A percentile compares a stretch with the other conserved stretches of the same genome.
These are phyloP conservation scores for Bombyx huttoni DNA, from an alignment of 2,888 invertebrate genomes.

Conservation along the genomic window DNA sequence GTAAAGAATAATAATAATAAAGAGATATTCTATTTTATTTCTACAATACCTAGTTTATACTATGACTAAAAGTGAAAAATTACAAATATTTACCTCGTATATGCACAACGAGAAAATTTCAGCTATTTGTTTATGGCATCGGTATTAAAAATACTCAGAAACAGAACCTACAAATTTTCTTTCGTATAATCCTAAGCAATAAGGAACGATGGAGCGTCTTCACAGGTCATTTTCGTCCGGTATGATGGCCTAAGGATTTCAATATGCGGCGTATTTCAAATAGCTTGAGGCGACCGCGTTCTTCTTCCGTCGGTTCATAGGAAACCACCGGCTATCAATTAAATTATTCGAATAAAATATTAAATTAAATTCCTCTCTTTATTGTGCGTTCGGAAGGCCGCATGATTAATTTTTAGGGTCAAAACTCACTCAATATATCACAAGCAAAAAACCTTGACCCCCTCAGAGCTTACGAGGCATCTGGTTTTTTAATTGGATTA, in stretches of 20 bases:
- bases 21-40: no score
- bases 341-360: constrained; percentile 49
- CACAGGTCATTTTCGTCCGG: constrained; percentile 46
- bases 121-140: no score
- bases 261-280: constrained; percentile 65
- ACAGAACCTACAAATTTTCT: constrained; percentile 8
- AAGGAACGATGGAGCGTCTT: constrained; percentile 23
- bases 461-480: constrained; percentile 2
- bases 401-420: constrained; percentile 8
- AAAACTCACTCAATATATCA: background rate
- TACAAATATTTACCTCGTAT: no score
- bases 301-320: constrained; percentile 25
- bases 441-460: background rate
- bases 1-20: no score
- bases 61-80: no score
- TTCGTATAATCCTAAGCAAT: constrained; percentile 34
- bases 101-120: no score
- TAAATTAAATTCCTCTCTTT: constrained; percentile 24
- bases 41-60: no score
- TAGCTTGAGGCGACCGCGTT: constrained; percentile 41
- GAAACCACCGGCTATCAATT: constrained; percentile 42
- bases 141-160: background rate
- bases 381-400: constrained; percentile 6
- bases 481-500: constrained; percentile 24
- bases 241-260: constrained; percentile 53